phyloP scores from a whole-genome alignment of 1,140 invertebrate genomes.

The Hydropsyche tenuis region DNA sequence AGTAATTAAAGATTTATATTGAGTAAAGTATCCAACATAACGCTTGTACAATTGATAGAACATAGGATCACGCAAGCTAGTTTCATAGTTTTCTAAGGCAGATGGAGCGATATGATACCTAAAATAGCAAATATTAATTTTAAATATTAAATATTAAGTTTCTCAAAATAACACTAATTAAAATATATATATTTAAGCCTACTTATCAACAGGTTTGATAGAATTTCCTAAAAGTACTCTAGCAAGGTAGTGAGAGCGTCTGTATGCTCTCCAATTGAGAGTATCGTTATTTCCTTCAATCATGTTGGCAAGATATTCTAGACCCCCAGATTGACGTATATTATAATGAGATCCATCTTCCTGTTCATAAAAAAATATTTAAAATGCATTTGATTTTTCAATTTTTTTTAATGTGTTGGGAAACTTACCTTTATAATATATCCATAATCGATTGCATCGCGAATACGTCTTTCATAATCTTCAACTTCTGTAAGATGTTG shows the following conservation, averaged over 20 bases:
- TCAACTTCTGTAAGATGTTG: slow-evolving; percentile 61
- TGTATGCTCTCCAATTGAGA: slow-evolving; percentile 70
- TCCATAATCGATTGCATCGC: slow-evolving; percentile 69
- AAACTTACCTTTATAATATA: slow-evolving; percentile 60
- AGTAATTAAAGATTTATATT: slow-evolving; percentile 63
- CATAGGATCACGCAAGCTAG: slow-evolving; percentile 69
- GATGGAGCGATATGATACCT: slow-evolving; percentile 58
- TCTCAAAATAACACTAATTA: no score
- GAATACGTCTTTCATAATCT: slow-evolving; percentile 67
- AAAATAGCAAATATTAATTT: background rate
- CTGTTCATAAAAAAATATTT: slow-evolving; percentile 15
- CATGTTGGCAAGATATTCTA: slow-evolving; percentile 70
- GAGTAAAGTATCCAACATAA: slow-evolving; percentile 65
- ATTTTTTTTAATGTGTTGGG: background rate
- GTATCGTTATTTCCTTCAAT: slow-evolving; percentile 72
- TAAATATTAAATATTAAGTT: slow-evolving; percentile 4
- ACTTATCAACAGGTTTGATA: slow-evolving; percentile 37
- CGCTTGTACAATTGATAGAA: slow-evolving; percentile 73
- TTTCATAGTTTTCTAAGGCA: slow-evolving; percentile 64
- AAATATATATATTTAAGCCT: no score
- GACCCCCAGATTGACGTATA: slow-evolving; percentile 61
- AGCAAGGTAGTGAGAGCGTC: slow-evolving; percentile 64
- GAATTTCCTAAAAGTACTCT: slow-evolving; percentile 67
- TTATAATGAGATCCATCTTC: slow-evolving; percentile 60
- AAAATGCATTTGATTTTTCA: slow-evolving; percentile 3